A percentile compares a stretch with the other conserved stretches of the same genome.
These are phyloP conservation scores for Sebastes fasciatus DNA, from an alignment of 2,113 vertebrate species.

Conservation along the genomic window DNA sequence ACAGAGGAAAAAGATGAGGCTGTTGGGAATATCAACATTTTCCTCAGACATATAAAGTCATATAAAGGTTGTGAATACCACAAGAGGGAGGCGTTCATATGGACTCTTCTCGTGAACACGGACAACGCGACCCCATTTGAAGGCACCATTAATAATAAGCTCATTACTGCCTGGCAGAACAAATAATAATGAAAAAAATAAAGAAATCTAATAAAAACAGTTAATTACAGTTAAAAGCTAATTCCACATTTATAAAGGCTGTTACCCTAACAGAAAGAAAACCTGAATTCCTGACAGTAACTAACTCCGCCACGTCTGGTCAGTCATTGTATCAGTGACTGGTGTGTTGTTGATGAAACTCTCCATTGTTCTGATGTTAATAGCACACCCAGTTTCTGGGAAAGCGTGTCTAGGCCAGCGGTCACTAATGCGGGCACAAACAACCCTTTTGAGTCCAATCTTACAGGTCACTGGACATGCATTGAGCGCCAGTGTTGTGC, in stretches of 20 bases:
- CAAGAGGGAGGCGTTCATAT: too few relatives aligned
- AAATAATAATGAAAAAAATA: background rate
- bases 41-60: too few relatives aligned
- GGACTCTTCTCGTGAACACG: too few relatives aligned
- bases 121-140: too few relatives aligned
- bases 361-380: constrained; percentile 75
- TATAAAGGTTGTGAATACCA: too few relatives aligned
- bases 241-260: constrained; percentile 4
- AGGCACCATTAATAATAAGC: background rate
- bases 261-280: background rate
- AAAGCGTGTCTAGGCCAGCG: constrained; percentile 72
- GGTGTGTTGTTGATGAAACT: constrained; percentile 55
- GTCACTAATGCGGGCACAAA: constrained; percentile 69
- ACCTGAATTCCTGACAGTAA: constrained; percentile 15
- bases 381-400: constrained; percentile 67
- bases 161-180: background rate
- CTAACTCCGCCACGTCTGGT: constrained; percentile 17
- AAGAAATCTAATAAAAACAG: background rate
- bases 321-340: constrained; percentile 41
- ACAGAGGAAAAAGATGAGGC: too few relatives aligned
- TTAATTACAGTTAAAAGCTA: background rate
- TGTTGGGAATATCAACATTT: too few relatives aligned
- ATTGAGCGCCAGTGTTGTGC: constrained; percentile 41
- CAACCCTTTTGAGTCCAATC: constrained; percentile 65
- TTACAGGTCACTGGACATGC: constrained; percentile 75